Conservation (phyloP, 2,888 invertebrate species). For the Heliconius charithonia region DNA sequence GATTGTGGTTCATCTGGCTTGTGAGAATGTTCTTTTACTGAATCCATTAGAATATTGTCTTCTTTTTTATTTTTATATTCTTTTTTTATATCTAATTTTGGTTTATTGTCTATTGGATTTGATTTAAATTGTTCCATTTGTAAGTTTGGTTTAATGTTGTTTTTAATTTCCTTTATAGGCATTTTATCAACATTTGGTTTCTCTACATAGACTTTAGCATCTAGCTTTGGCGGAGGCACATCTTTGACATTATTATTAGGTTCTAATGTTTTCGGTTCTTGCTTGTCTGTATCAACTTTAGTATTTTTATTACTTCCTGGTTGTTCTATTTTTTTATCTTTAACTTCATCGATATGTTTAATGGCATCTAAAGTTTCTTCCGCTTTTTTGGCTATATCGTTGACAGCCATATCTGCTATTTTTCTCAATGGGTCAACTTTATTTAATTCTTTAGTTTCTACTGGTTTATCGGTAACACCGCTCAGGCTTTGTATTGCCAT, state of each 20-base stretch:
- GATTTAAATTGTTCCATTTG: conserved; percentile 29
- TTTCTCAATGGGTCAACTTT: conserved; percentile 62
- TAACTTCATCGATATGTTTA: conserved; percentile 66
- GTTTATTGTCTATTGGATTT: conserved; percentile 28
- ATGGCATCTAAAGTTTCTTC: conserved; percentile 76
- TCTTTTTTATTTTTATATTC: conserved; percentile 32
- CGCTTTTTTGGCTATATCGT: conserved; percentile 78
- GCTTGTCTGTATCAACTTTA: conserved; percentile 21
- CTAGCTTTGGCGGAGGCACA: not conserved
- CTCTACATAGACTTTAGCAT: conserved; percentile 10
- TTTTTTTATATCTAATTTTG: conserved; percentile 22
- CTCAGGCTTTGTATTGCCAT: conserved; percentile 77
- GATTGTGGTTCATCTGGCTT: conserved; percentile 72
- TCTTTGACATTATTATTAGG: not conserved
- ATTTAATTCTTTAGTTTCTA: conserved; percentile 51
- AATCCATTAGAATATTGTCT: conserved; percentile 11
- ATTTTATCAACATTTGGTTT: conserved; percentile 27
- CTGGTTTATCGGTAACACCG: conserved; percentile 71
- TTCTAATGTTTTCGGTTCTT: not conserved
- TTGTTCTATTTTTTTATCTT: conserved; percentile 22
- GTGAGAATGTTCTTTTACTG: conserved; percentile 59
- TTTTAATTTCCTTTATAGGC: conserved; percentile 23
- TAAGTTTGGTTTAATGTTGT: conserved; percentile 25
- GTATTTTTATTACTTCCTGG: conserved; percentile 30
- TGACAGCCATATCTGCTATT: conserved; percentile 69